Base-by-base conservation (phyloP, 1,140 invertebrate species). In the Zelostemma sp. region DNA sequence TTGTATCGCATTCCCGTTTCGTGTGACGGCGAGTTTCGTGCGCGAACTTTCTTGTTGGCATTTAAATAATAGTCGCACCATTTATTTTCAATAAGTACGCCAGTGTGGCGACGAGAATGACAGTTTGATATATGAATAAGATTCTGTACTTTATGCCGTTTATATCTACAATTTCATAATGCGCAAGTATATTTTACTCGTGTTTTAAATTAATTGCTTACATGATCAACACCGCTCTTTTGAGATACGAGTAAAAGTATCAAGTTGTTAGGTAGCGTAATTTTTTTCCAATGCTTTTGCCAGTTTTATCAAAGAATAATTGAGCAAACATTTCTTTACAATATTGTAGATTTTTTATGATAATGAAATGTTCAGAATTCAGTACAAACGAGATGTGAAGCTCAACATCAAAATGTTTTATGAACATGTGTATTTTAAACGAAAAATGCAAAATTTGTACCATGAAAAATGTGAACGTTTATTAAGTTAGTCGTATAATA, bases 161-260 rank as follows among this genome's bases (percentile, higher is more conserved):
- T 38, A 58, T 58, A 58, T 58, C 43, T 55, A 15, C 45, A 45
- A 48, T 66, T 59, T 55, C 63, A 49, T 66, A 66, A 66, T 55
- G 28, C 14, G 21, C 47, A 41, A n/a, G 19, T 16, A 40, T 50
- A 51, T 50, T 56, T 60, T 19, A 50, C 31, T 46, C 64, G 11
- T 60, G 63, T 59, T 55, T 67, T 46, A 60, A 47, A 67, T 67
- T 67, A 67, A 67, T 67, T 59, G 51, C 50, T 45, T 60, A 56
- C 45, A 60, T 21, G 50, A 66, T 58, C 41, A 55, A 53, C 62
- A 49, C 41, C 43, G 58, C 21, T 25, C 8, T 25, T 25, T 25
- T 8, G 21, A 3, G 21, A 25, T 25, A 8, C 21, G 21, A 25
- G 21, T 4, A 25, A 25, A 25, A 25, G 3, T 25, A 8, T 25